phyloP scores from a whole-genome alignment of 2,797 vertebrate species.

The Kryptopterus vitreolus region DNA sequence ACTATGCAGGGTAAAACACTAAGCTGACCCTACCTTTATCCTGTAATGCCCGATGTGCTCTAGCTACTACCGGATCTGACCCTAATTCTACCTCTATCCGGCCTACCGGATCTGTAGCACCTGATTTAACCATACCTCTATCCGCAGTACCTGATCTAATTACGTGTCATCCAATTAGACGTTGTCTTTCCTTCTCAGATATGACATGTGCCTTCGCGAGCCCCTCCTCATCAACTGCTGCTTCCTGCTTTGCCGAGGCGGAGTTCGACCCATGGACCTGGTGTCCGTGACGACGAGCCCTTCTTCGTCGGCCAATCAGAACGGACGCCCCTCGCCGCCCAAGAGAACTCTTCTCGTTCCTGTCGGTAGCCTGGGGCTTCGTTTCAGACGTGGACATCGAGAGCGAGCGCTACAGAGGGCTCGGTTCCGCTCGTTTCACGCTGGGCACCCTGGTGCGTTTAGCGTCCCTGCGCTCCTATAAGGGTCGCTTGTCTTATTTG shows the following conservation, averaged over 20 bases:
- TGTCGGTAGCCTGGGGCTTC: constrained; percentile 93
- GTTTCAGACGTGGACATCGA: constrained; percentile 93
- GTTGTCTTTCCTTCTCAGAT: constrained; percentile 69
- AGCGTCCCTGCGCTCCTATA: constrained; percentile 86
- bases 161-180: background rate
- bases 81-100: too few species aligned
- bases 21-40: background rate
- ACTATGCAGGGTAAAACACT: constrained; percentile 79
- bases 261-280: constrained; percentile 83
- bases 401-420: constrained; percentile 87
- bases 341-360: constrained; percentile 86
- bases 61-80: too few species aligned
- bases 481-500: constrained; percentile 86
- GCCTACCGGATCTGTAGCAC: background rate
- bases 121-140: background rate
- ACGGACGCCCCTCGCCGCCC: constrained; percentile 61
- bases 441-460: constrained; percentile 85
- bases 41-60: too few species aligned
- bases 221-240: constrained; percentile 89
- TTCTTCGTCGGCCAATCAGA: constrained; percentile 54
- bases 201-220: constrained; percentile 86
- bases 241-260: constrained; percentile 87
- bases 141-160: background rate
- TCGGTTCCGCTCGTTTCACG: constrained; percentile 89
- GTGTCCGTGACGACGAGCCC: constrained; percentile 86